Evolutionary conservation across 2,113 vertebrate species (phyloP), one percentile per base, ranked within the genome.

Genomic region (Toxotes chatareus): DNA sequence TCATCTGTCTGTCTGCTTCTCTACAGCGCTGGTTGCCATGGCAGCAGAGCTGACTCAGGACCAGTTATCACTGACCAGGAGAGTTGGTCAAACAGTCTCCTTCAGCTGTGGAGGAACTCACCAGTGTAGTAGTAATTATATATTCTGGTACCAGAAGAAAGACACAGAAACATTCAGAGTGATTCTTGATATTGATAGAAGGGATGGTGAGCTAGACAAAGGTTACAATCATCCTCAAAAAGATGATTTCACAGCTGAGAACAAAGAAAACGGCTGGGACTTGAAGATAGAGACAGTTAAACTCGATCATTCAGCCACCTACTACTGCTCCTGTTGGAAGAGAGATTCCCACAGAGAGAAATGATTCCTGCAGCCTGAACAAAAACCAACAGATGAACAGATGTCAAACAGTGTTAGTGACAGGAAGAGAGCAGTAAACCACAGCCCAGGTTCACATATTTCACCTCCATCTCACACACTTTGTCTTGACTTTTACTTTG

Each of bases 191-290:
- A 12, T 73, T 53, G 0, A 31, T 0, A 17, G 0, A 1, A n/a
- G 0, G 0, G 0, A 0, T 80, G 19, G 44, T 13, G 0, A 1
- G 0, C 0, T 66, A 5, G 0, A 46, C 21, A 7, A 2, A 32
- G 0, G 3, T 10, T 60, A 8, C 27, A 59, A 3, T 62, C 67
- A 87, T 76, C 47, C 73, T 64, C 67, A 77, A 17, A 23, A 64
- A 73, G 32, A 62, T 34, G 80, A 83, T 76, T 87, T 87, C 40
- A 44, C 73, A 69, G 49, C 27, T 53, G 16, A 3, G 19, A 78
- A 0, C 0, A 62, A 10, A 14, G 6, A 14, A 4, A 60, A 79
- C 12, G 5, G 36, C 49, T 74, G 32, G 7, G 55, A 79, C 9
- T 19, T 82, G 44, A 1, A 2, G 57, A 61, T 83, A 34, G 0